Base-by-base conservation (phyloP, 2,888 invertebrate genomes). In the Ornithoptera priamus region DNA sequence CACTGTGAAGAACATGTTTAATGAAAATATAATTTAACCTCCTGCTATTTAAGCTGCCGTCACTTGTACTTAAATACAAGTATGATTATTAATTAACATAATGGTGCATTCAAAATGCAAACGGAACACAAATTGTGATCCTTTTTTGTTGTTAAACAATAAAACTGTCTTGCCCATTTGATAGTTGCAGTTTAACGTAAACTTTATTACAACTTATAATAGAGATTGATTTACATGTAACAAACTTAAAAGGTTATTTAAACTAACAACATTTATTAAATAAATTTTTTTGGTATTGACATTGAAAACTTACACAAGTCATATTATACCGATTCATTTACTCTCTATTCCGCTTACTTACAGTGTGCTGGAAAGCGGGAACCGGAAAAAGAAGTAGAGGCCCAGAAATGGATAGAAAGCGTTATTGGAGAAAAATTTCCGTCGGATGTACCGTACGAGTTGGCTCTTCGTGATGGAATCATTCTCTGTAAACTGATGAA, bases 401-500 rank as follows among this genome's bases (percentile, higher is more conserved):
- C 97, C 46, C 95, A 97, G 82, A 93, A 93, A 80, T 98, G 98
- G 98, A 95, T 98, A 71, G 97, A 97, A 86, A 93, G 94, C 0
- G 95, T 97, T 0, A 94, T 95, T 72, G 97, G 97, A 0, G 96
- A 97, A 84, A 93, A 94, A 77, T 95, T 98, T 81, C 97, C 97
- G 3, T 86, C 94, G 18, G 94, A 93, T 63, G 86, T 94, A 6
- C 93, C 95, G 0, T 98, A 96, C 82, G 98, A 98, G 84, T 94
- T 95, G 72, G 95, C 95, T 0, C 94, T 98, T 18, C 94, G 97
- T 57, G 96, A 98, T 83, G 98, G 98, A 42, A 95, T 97, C 76
- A 93, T 97, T 64, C 93, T 98, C 1, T 98, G 98, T 93, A 96
- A 96, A 82, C 90, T 98, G 76, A 98, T 98, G 95, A 98, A 98